Evolutionary conservation across 2,797 vertebrate genomes (phyloP).

Genomic region (Phrynocephalus forsythii): DNA sequence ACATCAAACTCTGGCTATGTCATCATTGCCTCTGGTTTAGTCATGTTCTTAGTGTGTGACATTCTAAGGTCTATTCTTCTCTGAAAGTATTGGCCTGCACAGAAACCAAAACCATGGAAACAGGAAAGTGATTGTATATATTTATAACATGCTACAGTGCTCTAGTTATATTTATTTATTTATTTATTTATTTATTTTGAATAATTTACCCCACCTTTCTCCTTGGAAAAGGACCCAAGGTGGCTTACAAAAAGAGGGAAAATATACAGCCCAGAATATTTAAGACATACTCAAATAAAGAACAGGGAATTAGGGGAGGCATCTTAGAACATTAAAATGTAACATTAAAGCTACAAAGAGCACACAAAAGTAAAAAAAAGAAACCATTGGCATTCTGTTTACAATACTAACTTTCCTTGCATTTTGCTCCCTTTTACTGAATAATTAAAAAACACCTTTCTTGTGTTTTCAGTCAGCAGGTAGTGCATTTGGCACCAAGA

Average conservation of each 20-base stretch:
- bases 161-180: too few species aligned
- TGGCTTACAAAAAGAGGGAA: too few species aligned
- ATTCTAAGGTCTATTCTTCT: not conserved
- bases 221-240: too few species aligned
- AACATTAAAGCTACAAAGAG: too few species aligned
- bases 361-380: too few species aligned
- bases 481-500: conserved; percentile 25
- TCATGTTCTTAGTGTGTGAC: not conserved
- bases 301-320: too few species aligned
- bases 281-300: too few species aligned
- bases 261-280: too few species aligned
- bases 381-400: not conserved
- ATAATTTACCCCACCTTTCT: too few species aligned
- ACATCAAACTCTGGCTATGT: not conserved
- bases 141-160: conserved; percentile 1
- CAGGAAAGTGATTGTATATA: conserved; percentile 8
- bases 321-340: too few species aligned
- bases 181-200: too few species aligned
- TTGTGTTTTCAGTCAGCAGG: conserved; percentile 44
- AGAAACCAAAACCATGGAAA: conserved; percentile 53
- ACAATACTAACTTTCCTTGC: conserved; percentile 5
- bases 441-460: conserved; percentile 6
- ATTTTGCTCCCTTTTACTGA: not conserved
- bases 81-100: conserved; percentile 30
- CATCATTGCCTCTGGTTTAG: not conserved